Percentiles rank a stretch among this genome's conserved stretches.
phyloP scores from a whole-genome alignment of 2,888 invertebrate genomes.

The Sinopyrophorus schimmeli region DNA sequence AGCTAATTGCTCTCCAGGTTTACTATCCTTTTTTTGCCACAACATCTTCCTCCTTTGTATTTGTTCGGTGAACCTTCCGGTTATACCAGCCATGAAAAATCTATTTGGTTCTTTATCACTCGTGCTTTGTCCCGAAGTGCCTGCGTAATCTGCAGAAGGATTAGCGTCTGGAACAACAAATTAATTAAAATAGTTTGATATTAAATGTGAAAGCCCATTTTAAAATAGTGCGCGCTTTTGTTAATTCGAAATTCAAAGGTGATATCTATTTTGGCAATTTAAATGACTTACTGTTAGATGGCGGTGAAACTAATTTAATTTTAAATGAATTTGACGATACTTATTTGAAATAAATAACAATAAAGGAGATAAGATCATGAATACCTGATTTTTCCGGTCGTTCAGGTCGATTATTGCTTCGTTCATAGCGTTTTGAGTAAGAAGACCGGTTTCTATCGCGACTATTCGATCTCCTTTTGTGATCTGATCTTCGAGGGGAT shows the following conservation, averaged over 20 bases:
- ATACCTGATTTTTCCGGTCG: constrained; percentile 58
- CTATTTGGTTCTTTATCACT: constrained; percentile 60
- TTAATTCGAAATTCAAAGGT: too few species aligned
- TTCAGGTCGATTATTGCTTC: constrained; percentile 55
- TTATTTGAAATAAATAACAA: too few species aligned
- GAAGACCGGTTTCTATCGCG: constrained; percentile 41
- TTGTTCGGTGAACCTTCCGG: constrained; percentile 81
- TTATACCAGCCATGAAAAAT: constrained; percentile 53
- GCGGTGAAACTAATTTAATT: too few species aligned
- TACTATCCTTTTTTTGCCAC: constrained; percentile 77
- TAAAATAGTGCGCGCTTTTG: too few species aligned
- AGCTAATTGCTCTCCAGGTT: constrained; percentile 12
- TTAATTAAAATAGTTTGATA: too few species aligned
- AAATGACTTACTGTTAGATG: too few species aligned
- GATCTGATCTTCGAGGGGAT: constrained; percentile 38
- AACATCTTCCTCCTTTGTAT: constrained; percentile 89
- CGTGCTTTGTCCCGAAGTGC: constrained; percentile 59
- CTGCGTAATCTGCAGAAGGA: constrained; percentile 4
- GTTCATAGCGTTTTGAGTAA: constrained; percentile 54
- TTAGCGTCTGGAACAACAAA: too few species aligned
- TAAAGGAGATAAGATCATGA: too few species aligned
- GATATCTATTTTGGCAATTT: too few species aligned
- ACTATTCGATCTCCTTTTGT: constrained; percentile 43
- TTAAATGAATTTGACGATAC: too few species aligned
- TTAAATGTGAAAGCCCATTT: too few species aligned